A percentile compares a stretch with the other conserved stretches of the same genome.
Conservation (phyloP, 2,797 vertebrate genomes). For the Jordanella pulchra region DNA sequence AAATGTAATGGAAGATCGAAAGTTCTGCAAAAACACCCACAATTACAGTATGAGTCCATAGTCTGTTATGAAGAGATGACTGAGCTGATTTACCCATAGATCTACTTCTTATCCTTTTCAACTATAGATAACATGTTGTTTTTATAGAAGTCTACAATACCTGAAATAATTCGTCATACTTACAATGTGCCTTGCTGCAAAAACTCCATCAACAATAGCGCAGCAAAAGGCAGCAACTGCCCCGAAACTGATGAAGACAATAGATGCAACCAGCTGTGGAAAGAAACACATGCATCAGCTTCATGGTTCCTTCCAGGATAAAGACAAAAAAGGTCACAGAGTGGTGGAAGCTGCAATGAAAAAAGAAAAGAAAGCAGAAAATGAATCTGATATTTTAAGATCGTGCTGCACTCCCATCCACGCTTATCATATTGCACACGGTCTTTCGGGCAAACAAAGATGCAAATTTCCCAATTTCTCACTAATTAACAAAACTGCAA, state of each 20-base stretch:
- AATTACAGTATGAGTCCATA: too few relatives aligned
- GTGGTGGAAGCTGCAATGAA: neutral
- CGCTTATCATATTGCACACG: neutral
- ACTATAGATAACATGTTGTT: constrained; percentile 6
- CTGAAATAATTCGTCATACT: constrained; percentile 74
- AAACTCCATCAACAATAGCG: constrained; percentile 96
- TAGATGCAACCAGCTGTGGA: constrained; percentile 93
- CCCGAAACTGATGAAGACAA: constrained; percentile 99
- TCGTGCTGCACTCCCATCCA: neutral
- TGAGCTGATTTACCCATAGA: too few relatives aligned
- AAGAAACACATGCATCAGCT: constrained; percentile 29
- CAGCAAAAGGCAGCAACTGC: constrained; percentile 98
- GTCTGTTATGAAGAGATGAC: too few relatives aligned
- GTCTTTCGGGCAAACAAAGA: neutral
- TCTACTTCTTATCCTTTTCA: neutral
- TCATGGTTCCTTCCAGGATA: constrained; percentile 10
- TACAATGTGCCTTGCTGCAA: constrained; percentile 97
- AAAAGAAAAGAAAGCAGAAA: neutral
- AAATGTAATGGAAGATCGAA: too few relatives aligned
- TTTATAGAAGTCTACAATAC: constrained; percentile 34
- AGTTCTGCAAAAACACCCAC: too few relatives aligned
- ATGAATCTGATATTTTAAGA: neutral
- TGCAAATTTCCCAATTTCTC: constrained; percentile 1
- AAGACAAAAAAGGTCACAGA: neutral
- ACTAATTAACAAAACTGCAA: constrained; percentile 1